phyloP scores from a whole-genome alignment of 2,888 invertebrate species.

The Macrophya annulata region DNA sequence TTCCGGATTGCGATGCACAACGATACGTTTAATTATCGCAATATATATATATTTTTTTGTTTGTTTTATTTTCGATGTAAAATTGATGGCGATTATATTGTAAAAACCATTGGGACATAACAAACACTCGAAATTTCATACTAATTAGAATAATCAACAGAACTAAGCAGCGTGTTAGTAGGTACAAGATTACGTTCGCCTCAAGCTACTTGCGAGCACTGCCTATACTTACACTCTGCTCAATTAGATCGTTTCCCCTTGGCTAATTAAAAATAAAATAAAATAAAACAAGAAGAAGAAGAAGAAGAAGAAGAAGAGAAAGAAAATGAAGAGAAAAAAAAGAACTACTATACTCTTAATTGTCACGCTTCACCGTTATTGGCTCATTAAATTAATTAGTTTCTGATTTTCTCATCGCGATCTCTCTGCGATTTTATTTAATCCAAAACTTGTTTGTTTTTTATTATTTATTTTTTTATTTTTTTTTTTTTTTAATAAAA shows the following conservation, averaged over 20 bases:
- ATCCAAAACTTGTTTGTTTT: background rate
- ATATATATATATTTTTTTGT: too few species aligned
- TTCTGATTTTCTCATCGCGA: background rate
- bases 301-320: background rate
- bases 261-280: slow-evolving; percentile 3
- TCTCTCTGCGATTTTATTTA: background rate
- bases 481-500: too few species aligned
- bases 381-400: background rate
- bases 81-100: background rate
- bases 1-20: background rate
- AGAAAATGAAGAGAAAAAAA: background rate
- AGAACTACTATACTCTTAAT: background rate
- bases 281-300: background rate
- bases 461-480: background rate
- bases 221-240: slow-evolving; percentile 19
- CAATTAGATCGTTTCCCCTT: slow-evolving; percentile 34
- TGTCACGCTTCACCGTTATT: background rate
- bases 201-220: slow-evolving; percentile 19
- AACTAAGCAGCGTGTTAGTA: background rate
- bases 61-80: background rate
- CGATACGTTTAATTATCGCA: background rate
- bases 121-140: slow-evolving; percentile 2
- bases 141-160: slow-evolving; percentile 40
- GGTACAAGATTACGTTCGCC: slow-evolving; percentile 25
- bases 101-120: background rate